Evolutionary conservation across 1,140 invertebrate genomes (phyloP), one percentile per base, ranked within the genome.

Genomic region (Laodelphax striatellus): DNA sequence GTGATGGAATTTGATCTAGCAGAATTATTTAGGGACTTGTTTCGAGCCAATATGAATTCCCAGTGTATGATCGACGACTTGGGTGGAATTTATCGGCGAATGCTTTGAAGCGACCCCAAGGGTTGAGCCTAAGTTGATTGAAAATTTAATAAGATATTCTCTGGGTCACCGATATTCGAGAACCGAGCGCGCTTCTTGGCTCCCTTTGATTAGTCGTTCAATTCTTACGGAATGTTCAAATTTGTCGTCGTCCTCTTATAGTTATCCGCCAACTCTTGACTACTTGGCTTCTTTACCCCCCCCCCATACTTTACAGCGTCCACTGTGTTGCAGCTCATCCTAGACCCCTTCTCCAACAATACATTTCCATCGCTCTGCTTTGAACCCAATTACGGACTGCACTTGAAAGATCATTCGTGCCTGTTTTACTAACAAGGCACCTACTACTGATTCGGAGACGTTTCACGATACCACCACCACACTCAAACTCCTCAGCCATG

Each of bases 371-470:
- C 46, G 16, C 46, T 50, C 46, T 50, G 21, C 46, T 50, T 50
- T 50, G 46, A 50, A 17, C 46, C 46, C 46, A 50, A 50, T 50
- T 50, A 50, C 46, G 4, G 46, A 50, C 16, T 50, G 46, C 46
- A 50, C 46, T 50, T 50, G 46, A 50, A 50, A 50, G 46, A 50
- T 50, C 46, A 50, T 50, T 22, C 46, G 46, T 50, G 46, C 46
- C 46, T 50, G 21, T 22, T 50, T 50, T 50, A 50, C 46, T 50
- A 50, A 50, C 46, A 22, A 50, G 46, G 21, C 21, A 50, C 46
- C 46, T 22, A 8, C 34, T 38, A 8, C 11, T 19, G 21, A 50
- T 50, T 50, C 16, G 46, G 46, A 50, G 46, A 22, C 46, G 43
- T 5, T 44, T 44, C 24, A 28, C 24, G 24, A 28, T 28, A 28